Conservation (phyloP, 1,140 invertebrate species). For the Oryzaephilus surinamensis region DNA sequence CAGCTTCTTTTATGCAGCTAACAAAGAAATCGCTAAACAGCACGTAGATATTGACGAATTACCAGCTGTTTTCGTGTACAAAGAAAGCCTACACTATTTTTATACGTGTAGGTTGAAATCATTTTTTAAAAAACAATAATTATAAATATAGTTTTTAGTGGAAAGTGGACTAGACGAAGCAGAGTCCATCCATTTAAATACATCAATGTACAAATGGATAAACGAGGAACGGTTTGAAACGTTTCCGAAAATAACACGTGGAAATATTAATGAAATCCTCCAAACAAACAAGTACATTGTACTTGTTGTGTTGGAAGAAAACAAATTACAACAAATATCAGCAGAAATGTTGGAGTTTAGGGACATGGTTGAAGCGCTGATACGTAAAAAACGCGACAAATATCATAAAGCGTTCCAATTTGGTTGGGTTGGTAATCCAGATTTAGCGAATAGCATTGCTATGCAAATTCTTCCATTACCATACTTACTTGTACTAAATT, state of each 20-base stretch:
- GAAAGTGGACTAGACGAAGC: constrained; percentile 13
- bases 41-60: constrained; percentile 53
- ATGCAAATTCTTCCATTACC: constrained; percentile 75
- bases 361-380: constrained; percentile 76
- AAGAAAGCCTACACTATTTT: constrained; percentile 62
- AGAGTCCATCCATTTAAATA: constrained; percentile 50
- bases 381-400: constrained; percentile 61
- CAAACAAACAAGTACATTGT: constrained; percentile 79
- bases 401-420: constrained; percentile 83
- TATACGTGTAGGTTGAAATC: constrained; percentile 50
- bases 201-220: constrained; percentile 72
- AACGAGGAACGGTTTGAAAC: constrained; percentile 82
- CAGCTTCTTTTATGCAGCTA: constrained; percentile 75
- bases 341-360: constrained; percentile 72
- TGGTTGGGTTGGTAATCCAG: constrained; percentile 79
- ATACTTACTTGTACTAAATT: constrained; percentile 80
- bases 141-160: constrained; percentile 14
- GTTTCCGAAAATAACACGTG: constrained; percentile 76
- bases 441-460: constrained; percentile 82
- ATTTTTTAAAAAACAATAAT: constrained; percentile 6
- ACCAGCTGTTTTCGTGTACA: constrained; percentile 73
- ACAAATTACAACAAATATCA: constrained; percentile 70
- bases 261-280: constrained; percentile 73
- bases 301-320: constrained; percentile 77
- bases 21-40: constrained; percentile 52